A percentile compares a stretch with the other conserved stretches of the same genome.
These are phyloP conservation scores for Indicator maculatus DNA, from an alignment of 2,113 vertebrate species.

Conservation along the genomic window DNA sequence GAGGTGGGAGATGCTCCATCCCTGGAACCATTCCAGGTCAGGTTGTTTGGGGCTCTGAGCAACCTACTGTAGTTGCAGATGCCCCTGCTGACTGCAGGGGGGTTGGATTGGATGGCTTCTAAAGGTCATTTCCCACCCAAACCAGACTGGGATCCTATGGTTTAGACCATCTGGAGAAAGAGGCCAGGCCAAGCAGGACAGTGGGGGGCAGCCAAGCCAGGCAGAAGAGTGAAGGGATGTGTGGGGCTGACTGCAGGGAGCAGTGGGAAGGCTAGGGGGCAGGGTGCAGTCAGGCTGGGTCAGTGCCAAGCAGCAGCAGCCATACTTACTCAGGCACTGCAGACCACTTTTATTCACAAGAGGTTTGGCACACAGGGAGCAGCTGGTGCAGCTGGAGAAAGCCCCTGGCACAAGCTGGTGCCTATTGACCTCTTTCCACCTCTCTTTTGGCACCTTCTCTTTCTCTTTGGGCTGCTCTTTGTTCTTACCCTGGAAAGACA, in stretches of 20 bases:
- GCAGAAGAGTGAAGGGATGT: not conserved
- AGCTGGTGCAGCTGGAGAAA: slow-evolving; percentile 84
- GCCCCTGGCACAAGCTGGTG: slow-evolving; percentile 84
- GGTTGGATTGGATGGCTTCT: too few species aligned
- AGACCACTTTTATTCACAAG: slow-evolving; percentile 86
- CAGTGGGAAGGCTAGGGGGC: not conserved
- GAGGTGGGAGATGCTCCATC: too few species aligned
- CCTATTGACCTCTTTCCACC: slow-evolving; percentile 69
- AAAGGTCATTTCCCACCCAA: too few species aligned
- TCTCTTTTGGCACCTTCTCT: slow-evolving; percentile 71
- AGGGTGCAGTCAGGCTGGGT: not conserved
- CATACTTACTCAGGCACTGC: slow-evolving; percentile 91
- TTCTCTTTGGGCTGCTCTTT: slow-evolving; percentile 78
- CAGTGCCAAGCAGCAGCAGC: not conserved
- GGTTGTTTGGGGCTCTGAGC: too few species aligned
- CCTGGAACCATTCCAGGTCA: too few species aligned
- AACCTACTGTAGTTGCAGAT: too few species aligned
- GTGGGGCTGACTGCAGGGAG: not conserved
- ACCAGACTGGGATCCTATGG: too few species aligned
- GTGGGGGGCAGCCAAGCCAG: not conserved
- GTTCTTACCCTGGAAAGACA: slow-evolving; percentile 86
- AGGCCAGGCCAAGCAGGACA: not conserved
- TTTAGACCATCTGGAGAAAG: not conserved
- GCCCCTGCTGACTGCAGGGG: too few species aligned
- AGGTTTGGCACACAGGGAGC: slow-evolving; percentile 87